Evolutionary conservation across 2,797 vertebrate genomes (phyloP).

Genomic region (Tapirus indicus): DNA sequence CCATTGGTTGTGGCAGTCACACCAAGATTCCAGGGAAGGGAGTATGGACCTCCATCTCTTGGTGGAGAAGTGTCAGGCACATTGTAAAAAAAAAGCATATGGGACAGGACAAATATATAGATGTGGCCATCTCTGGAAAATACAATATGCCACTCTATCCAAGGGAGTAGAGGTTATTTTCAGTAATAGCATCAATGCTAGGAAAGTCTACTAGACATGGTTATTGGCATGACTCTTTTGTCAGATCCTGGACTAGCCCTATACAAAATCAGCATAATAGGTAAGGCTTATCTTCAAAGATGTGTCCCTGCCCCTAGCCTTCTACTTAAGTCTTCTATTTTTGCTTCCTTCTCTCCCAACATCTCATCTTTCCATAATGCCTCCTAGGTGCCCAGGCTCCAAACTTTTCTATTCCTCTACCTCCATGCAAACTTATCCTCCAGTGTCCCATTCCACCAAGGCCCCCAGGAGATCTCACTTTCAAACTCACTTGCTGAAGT

Average conservation of each 20-base stretch:
- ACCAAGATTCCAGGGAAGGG: not conserved
- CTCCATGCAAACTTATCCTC: not conserved
- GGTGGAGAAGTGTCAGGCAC: not conserved
- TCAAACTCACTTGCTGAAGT: not conserved
- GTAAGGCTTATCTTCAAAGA: not conserved
- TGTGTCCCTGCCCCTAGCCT: not conserved
- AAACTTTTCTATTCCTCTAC: not conserved
- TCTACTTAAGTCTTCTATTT: not conserved
- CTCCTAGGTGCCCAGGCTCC: not conserved
- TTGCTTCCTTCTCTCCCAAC: not conserved
- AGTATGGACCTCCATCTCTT: not conserved
- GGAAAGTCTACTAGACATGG: not conserved
- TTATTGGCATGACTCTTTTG: not conserved
- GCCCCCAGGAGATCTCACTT: not conserved
- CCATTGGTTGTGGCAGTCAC: not conserved
- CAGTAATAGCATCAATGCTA: not conserved
- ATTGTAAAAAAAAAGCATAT: not conserved
- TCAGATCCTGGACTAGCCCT: not conserved
- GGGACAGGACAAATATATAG: not conserved
- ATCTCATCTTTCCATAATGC: not conserved
- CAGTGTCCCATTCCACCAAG: not conserved
- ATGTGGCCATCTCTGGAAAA: not conserved
- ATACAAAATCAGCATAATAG: not conserved
- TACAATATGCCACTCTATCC: not conserved
- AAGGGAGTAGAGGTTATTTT: not conserved